Evolutionary conservation across 2,888 invertebrate species (phyloP), one percentile per base, ranked within the genome.

Genomic region (Agonopterix arenella): DNA sequence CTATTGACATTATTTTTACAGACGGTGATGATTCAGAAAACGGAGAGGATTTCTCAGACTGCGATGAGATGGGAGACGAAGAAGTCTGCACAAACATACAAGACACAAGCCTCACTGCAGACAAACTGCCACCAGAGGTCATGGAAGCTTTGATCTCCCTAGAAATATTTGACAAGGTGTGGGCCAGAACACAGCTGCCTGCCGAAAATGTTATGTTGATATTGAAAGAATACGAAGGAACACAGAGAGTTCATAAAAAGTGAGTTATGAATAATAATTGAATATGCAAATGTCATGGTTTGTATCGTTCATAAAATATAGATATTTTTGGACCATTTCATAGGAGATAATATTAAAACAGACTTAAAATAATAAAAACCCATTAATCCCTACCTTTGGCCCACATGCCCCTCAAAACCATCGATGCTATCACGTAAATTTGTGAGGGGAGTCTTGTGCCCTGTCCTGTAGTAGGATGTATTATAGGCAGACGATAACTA

Each of bases 161-260:
- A 48, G 88, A 91, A 48, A 73, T 94, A 54, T 89, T 93, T 57
- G 82, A 90, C 11, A 93, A 92, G 80, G 90, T 93, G 42, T 89
- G 90, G 80, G 76, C 82, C 4, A 89, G 90, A 59, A 89, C 90
- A 41, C 74, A 81, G 47, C 54, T 84, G 36, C 89, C 92, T 8
- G 88, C 92, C 1, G 90, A 90, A 53, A 91, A 90, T 76, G 90
- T 91, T 0, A 60, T 80, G 57, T 73, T 90, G 61, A 89, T 90
- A 65, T 75, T 92, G 28, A 83, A 84, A 48, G 89, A 90, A 59
- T 89, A 84, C 71, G 84, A 84, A 51, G 89, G 85, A 46, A 85
- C 90, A 52, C 73, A 74, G 53, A 57, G 74, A 47, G 66, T 93
- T 49, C 66, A 81, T 50, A 90, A 90, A 66, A 91, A 90, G 91